Percentiles rank a stretch among this genome's conserved stretches.
Conservation (phyloP, 2,888 invertebrate species). For the Thereva unica region DNA sequence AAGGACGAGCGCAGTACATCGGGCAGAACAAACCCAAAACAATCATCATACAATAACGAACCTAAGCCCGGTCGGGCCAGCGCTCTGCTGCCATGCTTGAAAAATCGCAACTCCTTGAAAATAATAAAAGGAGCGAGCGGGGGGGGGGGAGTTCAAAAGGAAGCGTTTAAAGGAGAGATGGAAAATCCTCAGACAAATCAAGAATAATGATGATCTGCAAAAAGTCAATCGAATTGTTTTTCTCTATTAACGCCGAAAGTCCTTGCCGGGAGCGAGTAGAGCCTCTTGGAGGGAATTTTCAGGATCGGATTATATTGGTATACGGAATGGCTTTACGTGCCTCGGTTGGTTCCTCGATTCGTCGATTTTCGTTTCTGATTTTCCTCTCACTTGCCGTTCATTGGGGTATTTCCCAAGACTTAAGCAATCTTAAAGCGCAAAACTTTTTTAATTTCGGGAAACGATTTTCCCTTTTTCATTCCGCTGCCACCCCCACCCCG, state of each 20-base stretch:
- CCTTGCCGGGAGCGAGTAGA: not conserved
- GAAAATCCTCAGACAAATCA: constrained; percentile 34
- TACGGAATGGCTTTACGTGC: constrained; percentile 11
- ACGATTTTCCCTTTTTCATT: constrained; percentile 14
- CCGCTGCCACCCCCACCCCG: not conserved
- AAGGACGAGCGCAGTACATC: too few relatives aligned
- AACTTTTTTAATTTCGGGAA: constrained; percentile 25
- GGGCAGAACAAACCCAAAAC: too few relatives aligned
- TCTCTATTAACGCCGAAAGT: constrained; percentile 28
- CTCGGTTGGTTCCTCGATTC: not conserved
- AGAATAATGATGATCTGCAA: constrained; percentile 39
- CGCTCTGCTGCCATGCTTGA: not conserved
- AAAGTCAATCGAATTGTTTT: constrained; percentile 37
- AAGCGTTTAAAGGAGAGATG: not conserved
- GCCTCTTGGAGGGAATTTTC: not conserved
- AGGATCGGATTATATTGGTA: constrained; percentile 10
- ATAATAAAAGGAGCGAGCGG: constrained; percentile 6
- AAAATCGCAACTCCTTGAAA: constrained; percentile 11
- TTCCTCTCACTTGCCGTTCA: not conserved
- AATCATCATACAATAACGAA: too few relatives aligned
- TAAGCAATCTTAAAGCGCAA: constrained; percentile 31
- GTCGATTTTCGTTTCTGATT: not conserved
- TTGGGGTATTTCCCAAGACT: constrained; percentile 8
- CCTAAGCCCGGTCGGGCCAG: not conserved
- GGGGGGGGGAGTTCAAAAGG: too few relatives aligned